Base-by-base conservation (phyloP, 2,113 vertebrate genomes). In the Rattus rattus region DNA sequence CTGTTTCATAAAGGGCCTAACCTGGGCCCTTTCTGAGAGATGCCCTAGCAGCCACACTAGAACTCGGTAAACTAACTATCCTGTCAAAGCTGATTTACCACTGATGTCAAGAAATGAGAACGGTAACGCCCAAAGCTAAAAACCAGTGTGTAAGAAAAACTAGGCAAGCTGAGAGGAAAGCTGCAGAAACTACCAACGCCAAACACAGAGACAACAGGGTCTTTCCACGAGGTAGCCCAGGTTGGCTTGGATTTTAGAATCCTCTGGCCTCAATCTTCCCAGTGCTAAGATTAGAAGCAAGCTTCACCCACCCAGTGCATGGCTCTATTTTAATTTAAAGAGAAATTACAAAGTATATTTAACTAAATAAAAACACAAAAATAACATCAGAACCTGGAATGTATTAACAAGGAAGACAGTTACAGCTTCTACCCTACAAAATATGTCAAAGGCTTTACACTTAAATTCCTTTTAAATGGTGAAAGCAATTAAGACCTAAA, bases 31-130 rank as follows among this genome's bases (percentile, higher is more conserved):
- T 85, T 8, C 52, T 88, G 47, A 87, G 84, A 96, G 90, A 54
- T 9, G 70, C 20, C 81, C 67, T 14, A 61, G 30, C 59, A 87
- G 81, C 43, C 49, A 30, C 36, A 36, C 70, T 54, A 12, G 43
- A 93, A 93, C 65, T 85, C 30, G 49, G 14, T 36, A 93, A 92
- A 86, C 65, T 52, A 83, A 39, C 36, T 33, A n/a, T 85, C 70
- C 17, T 47, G 36, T 28, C 75, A 91, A 3, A 83, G 84, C 11
- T 56, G 30, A 65, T 49, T 92, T 26, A 88, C 49, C 39, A 72
- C 67, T 86, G 73, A 85, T 81, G 61, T 65, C n/a, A 85, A 96
- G 72, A 86, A 79, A 94, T 16, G 47, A 88, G 91, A 93, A 43
- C 36, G 33, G 84, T 2, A 91, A 30, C 3, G 14, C 61, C 30